Evolutionary conservation across 2,797 vertebrate genomes (phyloP), one percentile per base, ranked within the genome.

Genomic region (Staurois parvus): DNA sequence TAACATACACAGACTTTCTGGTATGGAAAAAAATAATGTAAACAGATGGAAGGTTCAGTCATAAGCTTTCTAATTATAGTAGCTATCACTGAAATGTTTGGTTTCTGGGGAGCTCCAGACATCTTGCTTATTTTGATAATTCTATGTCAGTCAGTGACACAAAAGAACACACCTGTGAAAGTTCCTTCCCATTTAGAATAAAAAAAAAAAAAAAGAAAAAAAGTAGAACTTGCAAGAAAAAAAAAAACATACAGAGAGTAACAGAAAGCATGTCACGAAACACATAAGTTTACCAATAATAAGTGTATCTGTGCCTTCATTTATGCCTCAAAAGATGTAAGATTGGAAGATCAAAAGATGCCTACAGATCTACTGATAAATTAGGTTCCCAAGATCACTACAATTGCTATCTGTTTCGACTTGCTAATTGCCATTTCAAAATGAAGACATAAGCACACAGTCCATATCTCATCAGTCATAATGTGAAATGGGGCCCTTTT

Each of bases 281-380:
- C 70, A 42, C 29, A 70, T 70, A 26, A 17, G n/a, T 30, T 80
- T 80, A 56, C 67, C n/a, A 32, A 34, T 59, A 79, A 52, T 79
- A 56, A 4, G 15, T 56, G 29, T 70, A 70, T 70, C 67, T 70
- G 21, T 52, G 56, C 45, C 11, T 56, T 59, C 45, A n/a, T 67
- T 70, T 80, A 70, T n/a, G 45, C 67, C 64, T 64, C 45, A 52
- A 56, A 80, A 79, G 28, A 68, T 59, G 45, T 81, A 45, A 81
- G 34, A 72, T 3, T 62, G n/a, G 56, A 59, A 24, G 79, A 72
- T 72, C 67, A 81, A 81, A 81, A 72, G 79, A 72, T 0, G 29
- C 28, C 48, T 56, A 59, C 24, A 37, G 67, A 81, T 56, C 68
- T 34, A 24, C 68, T 69, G 30, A 40, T 34, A 37, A 52, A 69